Evolutionary conservation across 2,113 vertebrate species (phyloP).

Genomic region (Phaetusa simplex): DNA sequence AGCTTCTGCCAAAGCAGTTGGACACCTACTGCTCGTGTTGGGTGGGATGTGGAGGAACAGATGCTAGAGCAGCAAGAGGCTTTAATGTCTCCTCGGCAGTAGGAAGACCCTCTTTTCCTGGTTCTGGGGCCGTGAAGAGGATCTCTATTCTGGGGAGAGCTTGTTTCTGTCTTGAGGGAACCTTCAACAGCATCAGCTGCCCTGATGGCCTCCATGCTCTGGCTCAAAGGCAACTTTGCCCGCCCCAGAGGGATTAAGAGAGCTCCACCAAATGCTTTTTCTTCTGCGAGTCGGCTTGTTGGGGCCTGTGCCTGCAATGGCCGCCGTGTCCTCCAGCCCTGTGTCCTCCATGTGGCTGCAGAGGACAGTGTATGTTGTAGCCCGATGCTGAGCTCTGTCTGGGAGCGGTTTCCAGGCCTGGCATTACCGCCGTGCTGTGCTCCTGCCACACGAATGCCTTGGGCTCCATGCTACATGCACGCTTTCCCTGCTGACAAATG

Average conservation of each 20-base stretch:
- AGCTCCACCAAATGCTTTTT: neutral
- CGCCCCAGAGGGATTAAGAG: neutral
- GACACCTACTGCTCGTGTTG: neutral
- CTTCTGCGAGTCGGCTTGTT: neutral
- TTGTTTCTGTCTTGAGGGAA: neutral
- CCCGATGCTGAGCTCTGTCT: neutral
- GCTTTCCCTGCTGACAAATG: neutral
- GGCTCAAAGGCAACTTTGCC: neutral
- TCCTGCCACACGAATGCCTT: neutral
- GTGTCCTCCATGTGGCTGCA: neutral
- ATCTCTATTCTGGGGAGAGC: neutral
- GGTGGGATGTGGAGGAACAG: neutral
- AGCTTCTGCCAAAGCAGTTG: neutral
- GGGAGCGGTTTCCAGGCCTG: neutral
- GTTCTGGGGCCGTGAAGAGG: neutral
- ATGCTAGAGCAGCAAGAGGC: neutral
- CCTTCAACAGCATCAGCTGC: neutral
- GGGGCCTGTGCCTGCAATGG: neutral
- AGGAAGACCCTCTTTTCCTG: neutral
- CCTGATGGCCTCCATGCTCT: neutral
- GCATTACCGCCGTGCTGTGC: neutral
- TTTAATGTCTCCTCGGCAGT: neutral
- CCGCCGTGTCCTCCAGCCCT: neutral
- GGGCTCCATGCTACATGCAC: neutral
- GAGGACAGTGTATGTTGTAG: neutral